Evolutionary conservation across 2,888 invertebrate species (phyloP), one percentile per base, ranked within the genome.

Genomic region (Caprella mutica): DNA sequence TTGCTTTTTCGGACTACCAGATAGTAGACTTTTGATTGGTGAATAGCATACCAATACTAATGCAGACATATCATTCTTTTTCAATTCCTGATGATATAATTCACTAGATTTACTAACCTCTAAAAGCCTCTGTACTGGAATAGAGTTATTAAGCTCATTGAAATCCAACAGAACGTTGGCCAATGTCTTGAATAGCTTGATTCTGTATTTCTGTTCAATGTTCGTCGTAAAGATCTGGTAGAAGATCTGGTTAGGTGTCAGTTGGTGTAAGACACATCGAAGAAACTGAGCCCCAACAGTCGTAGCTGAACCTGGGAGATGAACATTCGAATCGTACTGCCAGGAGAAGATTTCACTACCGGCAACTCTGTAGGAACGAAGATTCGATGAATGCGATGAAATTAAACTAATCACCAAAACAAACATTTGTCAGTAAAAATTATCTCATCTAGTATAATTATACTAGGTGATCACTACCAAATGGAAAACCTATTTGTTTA

Each of bases 181-280:
- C 61, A 98, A 86, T 68, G 92, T 93, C 72, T 86, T 88, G 77
- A 96, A 93, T 71, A 96, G 92, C 72, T 86, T 55, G 8, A 51
- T 30, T 12, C 58, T 29, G 6, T 58, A 48, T 4, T 19, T 23
- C 19, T 48, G 30, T n/a, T 33, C 27, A n/a, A 61, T 26, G 26
- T 54, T 43, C 39, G 56, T 57, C 33, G 35, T 33, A 73, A 97
- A 94, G 71, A 98, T 83, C 76, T 97, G 96, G 65, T 89, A 79
- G 73, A 97, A 97, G 61, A 98, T 87, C 65, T 94, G 93, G 73
- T 97, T 93, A 0, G 94, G 93, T 0, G 96, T 92, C 55, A 98
- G 77, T 74, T 97, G 94, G 71, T 98, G 97, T 55, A 98, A 78
- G 61, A 92, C 87, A 71, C 96, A 97, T 67, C 98, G 82, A 60